phyloP scores from a whole-genome alignment of 2,888 invertebrate genomes.

The Acanthosepion esculentum region DNA sequence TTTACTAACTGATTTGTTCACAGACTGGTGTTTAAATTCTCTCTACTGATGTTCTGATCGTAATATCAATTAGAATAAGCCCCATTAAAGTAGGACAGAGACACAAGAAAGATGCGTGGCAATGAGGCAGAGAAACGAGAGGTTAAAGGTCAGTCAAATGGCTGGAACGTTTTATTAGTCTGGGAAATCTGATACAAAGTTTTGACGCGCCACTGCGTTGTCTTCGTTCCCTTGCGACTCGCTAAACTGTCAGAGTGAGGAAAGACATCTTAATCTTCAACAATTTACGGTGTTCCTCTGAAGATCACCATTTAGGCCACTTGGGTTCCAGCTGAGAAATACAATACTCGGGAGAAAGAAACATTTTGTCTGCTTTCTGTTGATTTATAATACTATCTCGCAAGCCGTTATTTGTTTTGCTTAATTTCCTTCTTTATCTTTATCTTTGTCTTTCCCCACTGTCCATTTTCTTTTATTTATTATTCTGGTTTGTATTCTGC shows the following conservation, averaged over 20 bases:
- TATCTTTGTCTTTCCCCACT: too few relatives aligned
- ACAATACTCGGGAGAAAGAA: not conserved
- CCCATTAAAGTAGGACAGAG: too few relatives aligned
- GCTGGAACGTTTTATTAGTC: not conserved
- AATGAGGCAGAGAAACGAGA: not conserved
- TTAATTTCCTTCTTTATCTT: too few relatives aligned
- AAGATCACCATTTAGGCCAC: not conserved
- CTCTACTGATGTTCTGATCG: too few relatives aligned
- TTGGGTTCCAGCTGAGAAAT: not conserved
- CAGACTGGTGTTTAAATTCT: too few relatives aligned
- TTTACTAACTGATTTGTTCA: too few relatives aligned
- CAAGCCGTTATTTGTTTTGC: not conserved
- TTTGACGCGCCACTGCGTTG: not conserved
- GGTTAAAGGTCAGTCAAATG: not conserved
- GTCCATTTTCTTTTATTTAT: too few relatives aligned
- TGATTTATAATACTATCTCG: not conserved
- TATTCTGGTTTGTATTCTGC: too few relatives aligned
- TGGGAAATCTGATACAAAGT: not conserved
- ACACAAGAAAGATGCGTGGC: too few relatives aligned
- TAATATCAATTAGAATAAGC: too few relatives aligned
- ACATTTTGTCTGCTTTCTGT: not conserved
- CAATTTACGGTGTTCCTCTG: not conserved
- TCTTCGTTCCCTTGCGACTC: not conserved
- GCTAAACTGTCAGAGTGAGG: conserved; percentile 15
- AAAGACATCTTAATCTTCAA: not conserved